Conservation (phyloP, 2,113 vertebrate genomes). For the Ctenomys sociabilis region DNA sequence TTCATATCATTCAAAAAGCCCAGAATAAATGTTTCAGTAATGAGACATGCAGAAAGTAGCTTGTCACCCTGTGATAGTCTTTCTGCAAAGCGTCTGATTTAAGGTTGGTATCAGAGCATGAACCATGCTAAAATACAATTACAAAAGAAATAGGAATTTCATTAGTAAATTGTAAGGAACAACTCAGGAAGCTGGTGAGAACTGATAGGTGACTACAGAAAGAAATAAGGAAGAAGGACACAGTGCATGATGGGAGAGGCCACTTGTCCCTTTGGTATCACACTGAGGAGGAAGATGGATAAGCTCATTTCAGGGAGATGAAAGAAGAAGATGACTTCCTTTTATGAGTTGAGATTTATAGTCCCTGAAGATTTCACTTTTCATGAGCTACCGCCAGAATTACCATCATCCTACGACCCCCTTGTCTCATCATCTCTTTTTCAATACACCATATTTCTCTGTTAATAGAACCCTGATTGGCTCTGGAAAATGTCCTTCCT, state of each 20-base stretch:
- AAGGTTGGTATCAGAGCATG: constrained; percentile 77
- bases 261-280: not conserved
- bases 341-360: too few relatives aligned
- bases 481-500: not conserved
- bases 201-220: constrained; percentile 50
- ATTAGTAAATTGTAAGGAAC: constrained; percentile 62
- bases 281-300: not conserved
- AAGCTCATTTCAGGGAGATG: not conserved
- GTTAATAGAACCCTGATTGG: not conserved
- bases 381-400: too few relatives aligned
- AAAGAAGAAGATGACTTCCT: not conserved
- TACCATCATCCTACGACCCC: too few relatives aligned
- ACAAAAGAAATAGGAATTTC: constrained; percentile 77
- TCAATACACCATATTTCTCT: not conserved
- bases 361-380: not conserved
- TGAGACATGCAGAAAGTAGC: constrained; percentile 70
- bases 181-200: constrained; percentile 60
- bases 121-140: constrained; percentile 79
- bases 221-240: not conserved
- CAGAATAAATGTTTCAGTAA: constrained; percentile 78
- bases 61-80: constrained; percentile 72
- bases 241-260: not conserved
- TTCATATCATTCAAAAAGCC: constrained; percentile 61
- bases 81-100: constrained; percentile 77
- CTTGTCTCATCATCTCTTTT: not conserved